These are phyloP conservation scores for Vesta saturnalis DNA, from an alignment of 2,888 invertebrate genomes.

Conservation along the genomic window DNA sequence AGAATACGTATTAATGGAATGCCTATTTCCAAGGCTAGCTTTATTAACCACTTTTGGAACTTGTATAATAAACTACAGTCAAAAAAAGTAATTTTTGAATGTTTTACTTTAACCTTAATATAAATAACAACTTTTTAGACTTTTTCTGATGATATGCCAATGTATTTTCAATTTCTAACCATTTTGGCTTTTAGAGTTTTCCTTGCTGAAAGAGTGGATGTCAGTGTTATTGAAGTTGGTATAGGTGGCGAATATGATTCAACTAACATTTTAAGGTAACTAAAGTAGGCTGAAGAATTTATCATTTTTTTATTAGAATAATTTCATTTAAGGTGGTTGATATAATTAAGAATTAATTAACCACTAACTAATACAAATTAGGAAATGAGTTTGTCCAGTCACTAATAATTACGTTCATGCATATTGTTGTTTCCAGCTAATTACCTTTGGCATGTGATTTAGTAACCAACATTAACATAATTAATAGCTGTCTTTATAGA, in stretches of 20 bases:
- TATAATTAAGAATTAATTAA: too few species aligned
- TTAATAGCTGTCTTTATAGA: too few species aligned
- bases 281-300: too few species aligned
- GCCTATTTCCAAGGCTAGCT: constrained; percentile 77
- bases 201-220: constrained; percentile 85
- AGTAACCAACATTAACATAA: too few species aligned
- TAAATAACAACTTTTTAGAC: constrained; percentile 14
- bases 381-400: too few species aligned
- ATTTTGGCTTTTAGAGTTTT: constrained; percentile 92
- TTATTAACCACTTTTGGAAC: constrained; percentile 83
- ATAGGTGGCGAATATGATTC: constrained; percentile 95
- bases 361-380: too few species aligned
- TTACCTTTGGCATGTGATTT: too few species aligned
- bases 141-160: constrained; percentile 76
- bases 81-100: constrained; percentile 60
- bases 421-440: too few species aligned
- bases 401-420: too few species aligned
- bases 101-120: not conserved
- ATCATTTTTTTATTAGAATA: too few species aligned
- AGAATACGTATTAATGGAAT: constrained; percentile 88
- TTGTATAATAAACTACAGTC: constrained; percentile 74
- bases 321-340: too few species aligned
- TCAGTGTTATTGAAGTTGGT: constrained; percentile 95
- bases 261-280: constrained; percentile 88
- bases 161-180: constrained; percentile 95